phyloP scores from a whole-genome alignment of 2,797 vertebrate species.

The Protosalanx chinensis region DNA sequence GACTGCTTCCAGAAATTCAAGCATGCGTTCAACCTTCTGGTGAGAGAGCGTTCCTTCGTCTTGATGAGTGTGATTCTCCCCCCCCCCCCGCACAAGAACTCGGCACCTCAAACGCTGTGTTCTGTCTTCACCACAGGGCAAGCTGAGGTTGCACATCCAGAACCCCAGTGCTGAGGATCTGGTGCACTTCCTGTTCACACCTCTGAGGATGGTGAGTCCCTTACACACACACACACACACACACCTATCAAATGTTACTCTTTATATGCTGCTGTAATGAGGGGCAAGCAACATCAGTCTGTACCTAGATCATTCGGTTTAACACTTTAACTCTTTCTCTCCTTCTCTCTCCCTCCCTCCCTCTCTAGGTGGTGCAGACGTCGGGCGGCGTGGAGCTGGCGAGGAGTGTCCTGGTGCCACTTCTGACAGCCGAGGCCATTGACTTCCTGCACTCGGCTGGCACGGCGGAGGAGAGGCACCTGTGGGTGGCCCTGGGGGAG shows the following conservation, averaged over 20 bases:
- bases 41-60: conserved; percentile 49
- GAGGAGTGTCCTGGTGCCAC: conserved; percentile 82
- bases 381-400: conserved; percentile 87
- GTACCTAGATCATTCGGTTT: not conserved
- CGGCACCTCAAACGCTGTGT: too few relatives aligned
- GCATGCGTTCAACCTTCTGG: conserved; percentile 95
- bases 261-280: not conserved
- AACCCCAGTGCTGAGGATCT: conserved; percentile 91
- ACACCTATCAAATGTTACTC: too few relatives aligned
- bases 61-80: too few relatives aligned
- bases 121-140: conserved; percentile 70
- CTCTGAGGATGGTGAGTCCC: conserved; percentile 85
- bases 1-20: conserved; percentile 98
- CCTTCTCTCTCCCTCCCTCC: not conserved
- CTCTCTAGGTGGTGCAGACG: conserved; percentile 84
- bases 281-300: not conserved
- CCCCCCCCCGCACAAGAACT: too few relatives aligned
- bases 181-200: conserved; percentile 93
- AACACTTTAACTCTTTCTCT: not conserved
- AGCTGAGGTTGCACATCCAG: conserved; percentile 89
- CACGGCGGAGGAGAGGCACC: conserved; percentile 81
- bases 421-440: conserved; percentile 84
- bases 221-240: too few relatives aligned
- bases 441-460: conserved; percentile 83
- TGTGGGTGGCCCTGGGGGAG: conserved; percentile 89